These are phyloP conservation scores for Folsomia candida DNA, from an alignment of 2,888 invertebrate genomes.

Conservation along the genomic window DNA sequence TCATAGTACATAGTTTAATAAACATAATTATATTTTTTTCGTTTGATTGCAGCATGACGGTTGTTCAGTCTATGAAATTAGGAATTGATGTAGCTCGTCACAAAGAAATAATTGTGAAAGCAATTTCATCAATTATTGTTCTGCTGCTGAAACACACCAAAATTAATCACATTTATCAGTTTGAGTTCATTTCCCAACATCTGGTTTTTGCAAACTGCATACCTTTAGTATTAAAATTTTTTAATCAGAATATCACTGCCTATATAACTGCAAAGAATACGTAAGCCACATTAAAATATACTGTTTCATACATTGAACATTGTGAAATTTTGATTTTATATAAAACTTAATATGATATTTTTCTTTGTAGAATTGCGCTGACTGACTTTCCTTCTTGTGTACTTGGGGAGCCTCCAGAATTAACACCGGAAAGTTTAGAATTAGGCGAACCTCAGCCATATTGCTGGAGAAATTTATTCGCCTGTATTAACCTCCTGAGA, in stretches of 20 bases:
- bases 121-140: constrained; percentile 75
- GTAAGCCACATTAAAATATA: constrained; percentile 54
- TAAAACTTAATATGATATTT: neutral
- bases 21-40: too few relatives aligned
- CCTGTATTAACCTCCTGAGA: constrained; percentile 92
- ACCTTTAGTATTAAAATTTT: constrained; percentile 94
- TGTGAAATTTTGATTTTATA: constrained; percentile 4
- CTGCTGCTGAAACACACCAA: constrained; percentile 95
- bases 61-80: constrained; percentile 88
- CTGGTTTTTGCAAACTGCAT: constrained; percentile 98
- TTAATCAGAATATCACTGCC: constrained; percentile 98
- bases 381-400: constrained; percentile 91
- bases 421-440: constrained; percentile 86
- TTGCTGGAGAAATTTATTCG: constrained; percentile 97
- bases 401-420: constrained; percentile 89
- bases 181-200: constrained; percentile 98
- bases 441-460: constrained; percentile 79
- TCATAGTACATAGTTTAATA: neutral
- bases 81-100: constrained; percentile 97
- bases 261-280: constrained; percentile 72
- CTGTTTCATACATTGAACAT: constrained; percentile 54
- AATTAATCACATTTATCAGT: constrained; percentile 95
- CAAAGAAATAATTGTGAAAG: constrained; percentile 59
- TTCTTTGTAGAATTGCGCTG: constrained; percentile 61
- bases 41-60: constrained; percentile 75